Evolutionary conservation across 2,797 vertebrate species (phyloP), one percentile per base, ranked within the genome.

Genomic region (Halcyon badia): DNA sequence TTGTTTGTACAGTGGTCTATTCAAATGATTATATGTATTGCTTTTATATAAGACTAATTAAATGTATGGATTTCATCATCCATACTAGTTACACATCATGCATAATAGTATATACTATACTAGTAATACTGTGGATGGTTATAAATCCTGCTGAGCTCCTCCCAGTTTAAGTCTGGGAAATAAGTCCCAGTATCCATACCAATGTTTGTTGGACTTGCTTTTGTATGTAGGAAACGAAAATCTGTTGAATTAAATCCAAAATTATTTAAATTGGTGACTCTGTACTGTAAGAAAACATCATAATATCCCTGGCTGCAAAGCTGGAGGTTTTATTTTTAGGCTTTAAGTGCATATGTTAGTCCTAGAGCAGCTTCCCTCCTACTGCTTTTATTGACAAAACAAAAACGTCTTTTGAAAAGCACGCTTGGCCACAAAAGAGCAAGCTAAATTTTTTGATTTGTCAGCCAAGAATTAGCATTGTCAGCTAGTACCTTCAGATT

Each of bases 331-430:
- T 86, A 39, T 57, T 66, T 81, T 71, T 54, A 35, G 33, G 4
- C 15, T 80, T 26, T 3, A 73, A 87, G 35, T 41, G 28, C n/a
- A 5, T 64, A 18, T 24, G 87, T 76, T 41, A 64, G 56, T 60
- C 30, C 48, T 39, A 33, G 22, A 57, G 68, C 56, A 91, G 57
- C 25, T 58, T 78, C 33, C 31, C 22, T 69, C 49, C 64, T 76
- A 3, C 64, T 77, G 54, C 42, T 91, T 88, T 82, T 91, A 79
- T 61, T 88, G 94, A 78, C 65, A 78, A 60, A 91, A 52, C 49
- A 89, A 76, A 64, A 44, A 48, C 41, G 24, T n/a, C 44, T 88
- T 39, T 25, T 28, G 37, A 66, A 62, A 52, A 46, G 31, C 9
- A 2, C 26, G 26, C 44, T 79, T 51, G 78, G 31, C 30, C 60